Conservation (phyloP, 2,113 vertebrate species). For the Scalopus aquaticus region DNA sequence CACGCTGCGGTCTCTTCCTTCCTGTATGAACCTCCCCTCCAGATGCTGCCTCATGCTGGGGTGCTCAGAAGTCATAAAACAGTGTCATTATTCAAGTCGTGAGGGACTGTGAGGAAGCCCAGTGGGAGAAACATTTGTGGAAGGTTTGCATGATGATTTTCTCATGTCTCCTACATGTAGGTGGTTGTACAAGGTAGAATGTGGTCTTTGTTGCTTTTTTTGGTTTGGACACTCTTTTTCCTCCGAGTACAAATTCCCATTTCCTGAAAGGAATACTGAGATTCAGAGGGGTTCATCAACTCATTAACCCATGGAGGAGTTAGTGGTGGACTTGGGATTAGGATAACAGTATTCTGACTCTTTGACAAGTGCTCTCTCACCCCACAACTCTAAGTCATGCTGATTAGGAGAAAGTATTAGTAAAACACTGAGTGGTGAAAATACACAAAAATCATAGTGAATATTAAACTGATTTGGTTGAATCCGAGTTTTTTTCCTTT, state of each 20-base stretch:
- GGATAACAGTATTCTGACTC: not conserved
- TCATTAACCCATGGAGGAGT: not conserved
- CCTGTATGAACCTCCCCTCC: slow-evolving; percentile 44
- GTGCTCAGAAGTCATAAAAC: slow-evolving; percentile 32
- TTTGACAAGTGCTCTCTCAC: not conserved
- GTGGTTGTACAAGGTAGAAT: not conserved
- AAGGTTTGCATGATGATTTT: not conserved
- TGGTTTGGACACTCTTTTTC: not conserved
- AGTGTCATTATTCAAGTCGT: not conserved
- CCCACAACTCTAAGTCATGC: not conserved
- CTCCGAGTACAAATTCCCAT: not conserved
- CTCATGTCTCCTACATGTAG: not conserved
- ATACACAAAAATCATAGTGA: not conserved
- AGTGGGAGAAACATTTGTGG: not conserved
- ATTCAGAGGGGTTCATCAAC: not conserved
- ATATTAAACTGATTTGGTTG: not conserved
- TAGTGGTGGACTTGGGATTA: not conserved
- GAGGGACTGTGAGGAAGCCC: not conserved
- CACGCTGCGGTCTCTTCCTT: slow-evolving; percentile 65
- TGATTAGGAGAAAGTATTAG: not conserved
- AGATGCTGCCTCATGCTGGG: slow-evolving; percentile 59
- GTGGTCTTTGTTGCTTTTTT: not conserved
- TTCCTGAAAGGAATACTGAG: not conserved
- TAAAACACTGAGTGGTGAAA: not conserved
- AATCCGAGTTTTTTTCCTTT: not conserved